Evolutionary conservation across 2,113 vertebrate species (phyloP).

Genomic region (Sturnus vulgaris): DNA sequence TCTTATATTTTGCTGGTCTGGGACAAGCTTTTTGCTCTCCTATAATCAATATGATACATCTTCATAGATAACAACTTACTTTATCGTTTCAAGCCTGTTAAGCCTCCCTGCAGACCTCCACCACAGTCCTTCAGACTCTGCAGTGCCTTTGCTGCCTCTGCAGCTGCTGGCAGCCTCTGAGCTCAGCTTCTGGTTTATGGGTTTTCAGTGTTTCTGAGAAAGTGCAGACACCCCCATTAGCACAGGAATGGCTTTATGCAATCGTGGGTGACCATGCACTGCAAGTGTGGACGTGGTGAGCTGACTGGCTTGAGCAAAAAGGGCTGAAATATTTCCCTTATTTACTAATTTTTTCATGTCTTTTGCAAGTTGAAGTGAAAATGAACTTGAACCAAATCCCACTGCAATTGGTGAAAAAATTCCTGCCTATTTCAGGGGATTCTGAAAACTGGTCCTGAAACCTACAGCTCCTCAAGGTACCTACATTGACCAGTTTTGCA

Average conservation of each 20-base stretch:
- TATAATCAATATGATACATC: neutral
- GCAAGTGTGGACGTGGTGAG: neutral
- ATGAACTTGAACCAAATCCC: neutral
- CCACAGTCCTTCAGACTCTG: neutral
- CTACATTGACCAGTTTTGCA: neutral
- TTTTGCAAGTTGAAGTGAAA: neutral
- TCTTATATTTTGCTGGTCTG: neutral
- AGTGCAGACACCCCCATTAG: neutral
- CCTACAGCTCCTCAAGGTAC: neutral
- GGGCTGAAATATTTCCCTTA: neutral
- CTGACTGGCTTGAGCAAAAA: neutral
- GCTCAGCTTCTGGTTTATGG: neutral
- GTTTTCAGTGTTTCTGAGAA: neutral
- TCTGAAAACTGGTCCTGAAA: neutral
- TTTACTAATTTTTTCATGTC: neutral
- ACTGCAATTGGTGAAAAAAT: rapidly evolving
- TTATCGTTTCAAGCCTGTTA: slow-evolving; percentile 1
- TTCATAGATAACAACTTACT: slow-evolving; percentile 8
- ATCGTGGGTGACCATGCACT: neutral
- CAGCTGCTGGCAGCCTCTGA: neutral
- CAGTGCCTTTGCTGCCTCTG: neutral
- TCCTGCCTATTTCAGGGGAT: neutral
- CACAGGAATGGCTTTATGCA: neutral
- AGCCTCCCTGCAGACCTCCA: neutral
- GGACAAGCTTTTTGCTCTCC: neutral